Evolutionary conservation across 2,888 invertebrate genomes (phyloP).

Genomic region (Apotomis turbidana): DNA sequence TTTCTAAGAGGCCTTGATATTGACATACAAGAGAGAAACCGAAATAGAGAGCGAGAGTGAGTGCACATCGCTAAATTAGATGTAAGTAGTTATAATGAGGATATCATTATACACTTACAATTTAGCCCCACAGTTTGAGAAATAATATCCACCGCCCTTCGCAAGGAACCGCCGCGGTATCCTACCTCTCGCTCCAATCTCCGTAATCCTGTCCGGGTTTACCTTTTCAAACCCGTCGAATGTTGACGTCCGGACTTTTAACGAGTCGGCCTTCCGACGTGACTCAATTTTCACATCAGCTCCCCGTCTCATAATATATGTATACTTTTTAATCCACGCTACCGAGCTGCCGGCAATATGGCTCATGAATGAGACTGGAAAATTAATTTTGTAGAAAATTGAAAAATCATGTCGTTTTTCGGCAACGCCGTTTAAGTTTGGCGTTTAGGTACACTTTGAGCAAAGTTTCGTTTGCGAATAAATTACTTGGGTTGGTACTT

Average conservation of each 20-base stretch:
- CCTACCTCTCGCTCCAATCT: slow-evolving; percentile 2
- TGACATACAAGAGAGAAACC: too few species aligned
- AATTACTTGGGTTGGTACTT: too few species aligned
- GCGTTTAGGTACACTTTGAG: background rate
- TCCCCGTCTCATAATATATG: slow-evolving; percentile 27
- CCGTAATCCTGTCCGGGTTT: slow-evolving; percentile 27
- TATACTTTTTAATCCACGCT: slow-evolving; percentile 29
- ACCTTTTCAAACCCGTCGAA: slow-evolving; percentile 32
- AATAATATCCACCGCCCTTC: too few species aligned
- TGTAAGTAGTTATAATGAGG: too few species aligned
- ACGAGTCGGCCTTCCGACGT: slow-evolving; percentile 33
- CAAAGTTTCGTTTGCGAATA: too few species aligned
- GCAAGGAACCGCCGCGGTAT: background rate
- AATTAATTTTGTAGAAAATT: slow-evolving; percentile 32
- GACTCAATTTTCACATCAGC: slow-evolving; percentile 38
- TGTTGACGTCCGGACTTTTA: slow-evolving; percentile 38
- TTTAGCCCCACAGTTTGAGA: too few species aligned
- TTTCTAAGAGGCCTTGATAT: slow-evolving; percentile 3
- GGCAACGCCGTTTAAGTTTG: background rate
- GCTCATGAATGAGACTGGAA: slow-evolving; percentile 21
- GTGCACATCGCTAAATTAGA: too few species aligned
- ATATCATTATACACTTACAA: too few species aligned
- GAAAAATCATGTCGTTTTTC: slow-evolving; percentile 20
- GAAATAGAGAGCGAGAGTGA: too few species aligned
- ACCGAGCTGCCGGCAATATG: slow-evolving; percentile 26